Evolutionary conservation across 2,113 vertebrate genomes (phyloP).

Genomic region (Dicaeum eximium): DNA sequence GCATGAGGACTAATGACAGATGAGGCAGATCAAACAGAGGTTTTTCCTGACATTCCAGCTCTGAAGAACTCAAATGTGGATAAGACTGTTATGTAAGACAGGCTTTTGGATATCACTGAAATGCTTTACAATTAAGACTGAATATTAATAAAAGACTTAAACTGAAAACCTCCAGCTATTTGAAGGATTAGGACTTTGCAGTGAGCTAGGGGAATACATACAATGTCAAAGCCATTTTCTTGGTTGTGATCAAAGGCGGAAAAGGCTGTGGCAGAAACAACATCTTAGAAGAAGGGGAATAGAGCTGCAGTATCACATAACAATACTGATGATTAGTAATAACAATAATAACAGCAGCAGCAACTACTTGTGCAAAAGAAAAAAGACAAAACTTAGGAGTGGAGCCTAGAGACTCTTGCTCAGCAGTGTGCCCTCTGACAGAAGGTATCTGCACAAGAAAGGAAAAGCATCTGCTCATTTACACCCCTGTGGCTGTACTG

Average conservation of each 20-base stretch:
- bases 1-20: neutral
- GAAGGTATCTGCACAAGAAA: neutral
- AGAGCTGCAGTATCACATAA: neutral
- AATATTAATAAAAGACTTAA: constrained; percentile 66
- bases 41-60: constrained; percentile 16
- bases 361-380: neutral
- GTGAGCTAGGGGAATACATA: neutral
- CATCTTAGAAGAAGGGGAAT: neutral
- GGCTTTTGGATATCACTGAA: constrained; percentile 45
- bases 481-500: neutral
- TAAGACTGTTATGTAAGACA: constrained; percentile 61
- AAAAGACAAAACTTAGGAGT: neutral
- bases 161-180: constrained; percentile 52
- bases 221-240: constrained; percentile 17
- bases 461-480: neutral
- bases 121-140: constrained; percentile 55
- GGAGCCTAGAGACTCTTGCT: neutral
- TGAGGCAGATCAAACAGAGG: constrained; percentile 14
- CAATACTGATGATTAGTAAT: neutral
- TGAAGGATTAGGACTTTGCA: constrained; percentile 56
- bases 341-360: neutral
- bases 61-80: constrained; percentile 35
- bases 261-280: neutral
- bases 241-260: constrained; percentile 30
- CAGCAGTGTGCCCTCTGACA: neutral